phyloP scores from a whole-genome alignment of 2,113 vertebrate species.

The Aramus guarauna region DNA sequence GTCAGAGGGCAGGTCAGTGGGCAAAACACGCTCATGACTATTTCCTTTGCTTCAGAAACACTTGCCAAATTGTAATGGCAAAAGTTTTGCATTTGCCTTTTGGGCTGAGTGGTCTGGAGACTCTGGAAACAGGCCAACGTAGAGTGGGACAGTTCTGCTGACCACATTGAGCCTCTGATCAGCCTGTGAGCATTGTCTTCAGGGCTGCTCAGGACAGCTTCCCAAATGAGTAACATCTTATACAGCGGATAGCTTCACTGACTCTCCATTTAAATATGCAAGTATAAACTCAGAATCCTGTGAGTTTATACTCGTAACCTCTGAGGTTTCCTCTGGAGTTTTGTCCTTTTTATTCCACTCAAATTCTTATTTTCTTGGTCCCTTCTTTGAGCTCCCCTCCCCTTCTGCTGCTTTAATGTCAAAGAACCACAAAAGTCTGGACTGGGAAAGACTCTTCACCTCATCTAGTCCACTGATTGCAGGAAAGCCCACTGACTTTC shows the following conservation, averaged over 20 bases:
- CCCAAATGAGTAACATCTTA: not conserved
- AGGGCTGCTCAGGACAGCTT: not conserved
- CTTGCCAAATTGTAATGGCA: not conserved
- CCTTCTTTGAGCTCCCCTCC: not conserved
- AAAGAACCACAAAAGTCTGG: not conserved
- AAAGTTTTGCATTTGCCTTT: slow-evolving; percentile 1
- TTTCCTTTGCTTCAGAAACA: slow-evolving; percentile 26
- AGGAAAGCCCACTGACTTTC: not conserved
- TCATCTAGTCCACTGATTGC: not conserved
- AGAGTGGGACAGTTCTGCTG: not conserved
- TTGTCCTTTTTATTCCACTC: not conserved
- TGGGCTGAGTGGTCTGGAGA: not conserved
- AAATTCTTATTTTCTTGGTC: not conserved
- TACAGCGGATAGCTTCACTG: not conserved
- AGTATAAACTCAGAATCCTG: not conserved
- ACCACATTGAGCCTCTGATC: not conserved
- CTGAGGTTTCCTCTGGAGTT: not conserved
- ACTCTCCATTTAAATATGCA: not conserved
- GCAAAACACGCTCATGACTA: slow-evolving; percentile 8
- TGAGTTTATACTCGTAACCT: not conserved
- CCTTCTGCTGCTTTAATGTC: not conserved
- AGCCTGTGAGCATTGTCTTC: not conserved
- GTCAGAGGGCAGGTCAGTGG: slow-evolving; percentile 37
- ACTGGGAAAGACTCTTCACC: not conserved
- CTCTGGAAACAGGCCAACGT: not conserved